Percentiles rank a stretch among this genome's conserved stretches.
Conservation (phyloP, 2,888 invertebrate species). For the Hypena proboscidalis region DNA sequence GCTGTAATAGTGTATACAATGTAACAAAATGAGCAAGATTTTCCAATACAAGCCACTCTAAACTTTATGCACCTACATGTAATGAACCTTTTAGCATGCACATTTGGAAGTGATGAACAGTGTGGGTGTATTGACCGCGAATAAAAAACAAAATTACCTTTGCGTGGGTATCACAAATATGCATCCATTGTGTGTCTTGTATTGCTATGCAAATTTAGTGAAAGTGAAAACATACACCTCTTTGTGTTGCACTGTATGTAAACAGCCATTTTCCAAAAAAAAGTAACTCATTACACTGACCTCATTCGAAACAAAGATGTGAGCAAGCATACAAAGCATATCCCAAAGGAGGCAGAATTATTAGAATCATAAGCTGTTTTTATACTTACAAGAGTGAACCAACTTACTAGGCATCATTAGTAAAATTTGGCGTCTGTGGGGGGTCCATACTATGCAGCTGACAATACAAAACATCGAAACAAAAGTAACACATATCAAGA, state of each 20-base stretch:
- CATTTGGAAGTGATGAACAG: constrained; percentile 29
- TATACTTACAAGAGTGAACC: constrained; percentile 30
- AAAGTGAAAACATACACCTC: constrained; percentile 30
- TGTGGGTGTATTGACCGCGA: constrained; percentile 42
- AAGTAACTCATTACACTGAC: constrained; percentile 45
- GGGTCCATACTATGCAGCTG: constrained; percentile 97
- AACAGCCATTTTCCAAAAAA: constrained; percentile 9
- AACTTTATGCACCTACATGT: constrained; percentile 23
- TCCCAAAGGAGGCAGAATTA: constrained; percentile 25
- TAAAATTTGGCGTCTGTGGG: constrained; percentile 96
- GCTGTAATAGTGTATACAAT: constrained; percentile 15
- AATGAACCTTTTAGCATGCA: constrained; percentile 38
- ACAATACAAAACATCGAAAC: constrained; percentile 98
- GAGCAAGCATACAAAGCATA: constrained; percentile 50
- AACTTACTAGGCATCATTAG: constrained; percentile 97
- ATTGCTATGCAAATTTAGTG: constrained; percentile 35
- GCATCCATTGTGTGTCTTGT: constrained; percentile 17
- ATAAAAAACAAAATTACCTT: constrained; percentile 29
- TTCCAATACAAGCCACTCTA: constrained; percentile 24
- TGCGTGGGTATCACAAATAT: constrained; percentile 23
- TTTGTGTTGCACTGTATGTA: not conserved
- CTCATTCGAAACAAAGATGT: constrained; percentile 59
- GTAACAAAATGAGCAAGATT: constrained; percentile 24
- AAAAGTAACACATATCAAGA: constrained; percentile 99
- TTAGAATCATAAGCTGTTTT: constrained; percentile 17